phyloP scores from a whole-genome alignment of 2,113 vertebrate genomes.

The Halichoeres trimaculatus region DNA sequence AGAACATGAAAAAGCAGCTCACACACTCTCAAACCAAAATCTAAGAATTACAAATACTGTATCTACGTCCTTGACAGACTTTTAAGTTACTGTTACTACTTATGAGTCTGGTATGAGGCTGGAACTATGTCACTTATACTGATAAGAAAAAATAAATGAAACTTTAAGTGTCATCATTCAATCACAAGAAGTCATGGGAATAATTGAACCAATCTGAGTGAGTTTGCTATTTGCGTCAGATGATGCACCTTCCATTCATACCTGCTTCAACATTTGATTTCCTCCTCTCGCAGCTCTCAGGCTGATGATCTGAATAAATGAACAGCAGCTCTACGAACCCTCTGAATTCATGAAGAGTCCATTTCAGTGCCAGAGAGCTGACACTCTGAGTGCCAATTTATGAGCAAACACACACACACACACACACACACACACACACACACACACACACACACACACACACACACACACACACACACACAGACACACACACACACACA shows the following conservation, averaged over 20 bases:
- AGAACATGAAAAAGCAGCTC: too few species aligned
- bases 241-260: not conserved
- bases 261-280: not conserved
- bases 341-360: conserved; percentile 56
- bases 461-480: too few species aligned
- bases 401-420: conserved; percentile 9
- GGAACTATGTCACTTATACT: too few species aligned
- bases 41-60: too few species aligned
- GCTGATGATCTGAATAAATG: conserved; percentile 53
- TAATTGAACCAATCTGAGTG: not conserved
- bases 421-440: conserved; percentile 19
- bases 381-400: conserved; percentile 55
- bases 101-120: too few species aligned
- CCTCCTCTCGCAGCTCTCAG: conserved; percentile 12
- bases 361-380: conserved; percentile 39
- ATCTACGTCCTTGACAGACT: too few species aligned
- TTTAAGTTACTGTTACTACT: too few species aligned
- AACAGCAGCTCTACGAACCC: conserved; percentile 42
- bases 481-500: not conserved
- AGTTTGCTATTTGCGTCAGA: not conserved
- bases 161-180: too few species aligned
- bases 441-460: conserved; percentile 1
- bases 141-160: too few species aligned
- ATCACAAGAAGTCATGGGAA: too few species aligned
- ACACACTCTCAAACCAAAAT: too few species aligned